Conservation (phyloP, 1,140 invertebrate genomes). For the Zelostemma sp. region DNA sequence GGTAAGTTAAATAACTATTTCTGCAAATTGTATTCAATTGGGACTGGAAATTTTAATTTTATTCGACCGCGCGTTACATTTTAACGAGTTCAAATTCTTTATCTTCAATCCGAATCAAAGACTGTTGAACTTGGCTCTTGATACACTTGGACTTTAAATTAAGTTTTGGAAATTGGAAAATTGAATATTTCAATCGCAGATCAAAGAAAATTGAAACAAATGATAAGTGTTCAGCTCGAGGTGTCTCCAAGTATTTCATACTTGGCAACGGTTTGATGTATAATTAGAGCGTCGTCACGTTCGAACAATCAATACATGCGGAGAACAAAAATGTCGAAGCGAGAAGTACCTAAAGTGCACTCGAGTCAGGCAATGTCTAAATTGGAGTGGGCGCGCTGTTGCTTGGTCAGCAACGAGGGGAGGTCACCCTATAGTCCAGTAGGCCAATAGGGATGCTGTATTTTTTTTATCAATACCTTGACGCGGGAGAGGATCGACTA, state of each 20-base stretch:
- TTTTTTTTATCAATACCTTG: constrained; percentile 65
- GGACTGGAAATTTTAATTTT: too few relatives aligned
- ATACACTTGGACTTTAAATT: too few relatives aligned
- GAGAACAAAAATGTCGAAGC: constrained; percentile 50
- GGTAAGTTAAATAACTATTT: too few relatives aligned
- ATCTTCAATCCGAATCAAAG: too few relatives aligned
- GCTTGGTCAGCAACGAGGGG: constrained; percentile 69
- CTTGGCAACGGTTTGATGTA: constrained; percentile 32
- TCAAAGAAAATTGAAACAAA: too few relatives aligned
- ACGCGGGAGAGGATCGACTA: constrained; percentile 52
- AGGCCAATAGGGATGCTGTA: constrained; percentile 62
- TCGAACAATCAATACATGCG: constrained; percentile 47
- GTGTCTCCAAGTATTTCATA: constrained; percentile 21
- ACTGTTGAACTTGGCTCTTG: too few relatives aligned
- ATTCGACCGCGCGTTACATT: too few relatives aligned
- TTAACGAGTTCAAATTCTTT: too few relatives aligned
- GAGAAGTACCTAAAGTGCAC: constrained; percentile 34
- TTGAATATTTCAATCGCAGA: too few relatives aligned
- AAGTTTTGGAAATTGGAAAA: too few relatives aligned
- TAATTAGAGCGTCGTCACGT: constrained; percentile 47
- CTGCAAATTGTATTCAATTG: too few relatives aligned
- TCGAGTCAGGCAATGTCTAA: constrained; percentile 49
- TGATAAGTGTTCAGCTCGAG: constrained; percentile 24
- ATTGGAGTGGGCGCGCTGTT: constrained; percentile 59
- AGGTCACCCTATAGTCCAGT: constrained; percentile 65